These are phyloP conservation scores for Lutjanus erythropterus DNA, from an alignment of 2,113 vertebrate species.

Conservation along the genomic window DNA sequence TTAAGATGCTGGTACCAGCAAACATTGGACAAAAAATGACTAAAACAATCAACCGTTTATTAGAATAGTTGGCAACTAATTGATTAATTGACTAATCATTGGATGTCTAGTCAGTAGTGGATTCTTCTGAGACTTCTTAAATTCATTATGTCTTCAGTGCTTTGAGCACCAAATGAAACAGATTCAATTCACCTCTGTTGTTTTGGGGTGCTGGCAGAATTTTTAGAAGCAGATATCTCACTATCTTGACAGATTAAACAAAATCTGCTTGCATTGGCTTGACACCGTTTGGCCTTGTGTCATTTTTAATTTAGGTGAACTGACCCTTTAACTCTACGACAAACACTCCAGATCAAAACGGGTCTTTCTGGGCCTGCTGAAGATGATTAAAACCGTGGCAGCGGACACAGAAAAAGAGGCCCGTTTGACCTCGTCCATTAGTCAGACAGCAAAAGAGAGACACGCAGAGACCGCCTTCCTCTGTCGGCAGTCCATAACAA, in stretches of 20 bases:
- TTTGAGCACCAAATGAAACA: background rate
- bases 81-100: no score
- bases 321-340: slow-evolving; percentile 10
- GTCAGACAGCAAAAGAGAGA: slow-evolving; percentile 27
- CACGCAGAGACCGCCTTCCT: slow-evolving; percentile 10
- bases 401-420: slow-evolving; percentile 22
- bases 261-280: background rate
- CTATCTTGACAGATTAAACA: background rate
- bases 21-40: no score
- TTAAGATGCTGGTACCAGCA: no score
- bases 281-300: background rate
- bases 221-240: background rate
- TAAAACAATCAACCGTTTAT: no score
- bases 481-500: slow-evolving; percentile 47
- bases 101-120: no score
- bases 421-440: slow-evolving; percentile 54
- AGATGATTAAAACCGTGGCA: slow-evolving; percentile 51
- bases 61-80: no score
- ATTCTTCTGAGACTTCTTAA: background rate
- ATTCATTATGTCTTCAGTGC: background rate
- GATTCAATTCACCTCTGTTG: background rate
- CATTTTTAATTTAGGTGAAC: slow-evolving; percentile 1
- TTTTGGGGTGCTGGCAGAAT: background rate
- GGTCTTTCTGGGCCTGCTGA: background rate
- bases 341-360: slow-evolving; percentile 15